Evolutionary conservation across 2,797 vertebrate species (phyloP).

Genomic region (Peromyscus attwateri): DNA sequence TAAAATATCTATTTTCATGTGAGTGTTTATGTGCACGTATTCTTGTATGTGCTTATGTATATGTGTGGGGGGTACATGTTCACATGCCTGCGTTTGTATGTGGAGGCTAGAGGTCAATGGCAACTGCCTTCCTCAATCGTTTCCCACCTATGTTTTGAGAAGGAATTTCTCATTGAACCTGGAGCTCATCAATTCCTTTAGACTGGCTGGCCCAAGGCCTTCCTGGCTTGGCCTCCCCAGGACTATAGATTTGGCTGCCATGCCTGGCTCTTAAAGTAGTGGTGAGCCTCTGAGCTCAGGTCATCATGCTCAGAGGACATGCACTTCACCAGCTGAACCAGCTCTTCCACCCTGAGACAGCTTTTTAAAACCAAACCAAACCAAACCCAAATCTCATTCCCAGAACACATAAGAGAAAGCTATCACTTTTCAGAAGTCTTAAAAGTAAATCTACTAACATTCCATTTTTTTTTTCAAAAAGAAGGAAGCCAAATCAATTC

Average conservation of each 20-base stretch:
- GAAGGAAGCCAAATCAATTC: conserved; percentile 55
- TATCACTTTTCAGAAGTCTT: conserved; percentile 61
- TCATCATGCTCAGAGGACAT: neutral
- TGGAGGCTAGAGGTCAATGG: neutral
- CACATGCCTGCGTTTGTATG: neutral
- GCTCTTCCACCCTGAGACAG: too few relatives aligned
- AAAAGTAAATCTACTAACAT: conserved; percentile 58
- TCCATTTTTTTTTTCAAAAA: conserved; percentile 25
- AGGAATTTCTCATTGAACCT: neutral
- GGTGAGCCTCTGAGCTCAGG: neutral
- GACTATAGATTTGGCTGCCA: neutral
- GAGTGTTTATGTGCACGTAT: neutral
- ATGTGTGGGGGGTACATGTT: too few relatives aligned
- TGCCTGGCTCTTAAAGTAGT: neutral
- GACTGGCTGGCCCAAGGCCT: neutral
- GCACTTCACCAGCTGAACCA: neutral
- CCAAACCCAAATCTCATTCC: neutral
- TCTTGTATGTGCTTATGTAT: neutral
- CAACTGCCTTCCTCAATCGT: neutral
- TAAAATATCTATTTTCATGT: neutral
- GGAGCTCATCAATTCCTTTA: neutral
- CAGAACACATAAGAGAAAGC: conserved; percentile 43
- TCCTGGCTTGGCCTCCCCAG: neutral
- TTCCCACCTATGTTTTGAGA: neutral
- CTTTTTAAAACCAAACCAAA: neutral